Conservation (phyloP, 2,797 vertebrate genomes). For the Enoplosus armatus region DNA sequence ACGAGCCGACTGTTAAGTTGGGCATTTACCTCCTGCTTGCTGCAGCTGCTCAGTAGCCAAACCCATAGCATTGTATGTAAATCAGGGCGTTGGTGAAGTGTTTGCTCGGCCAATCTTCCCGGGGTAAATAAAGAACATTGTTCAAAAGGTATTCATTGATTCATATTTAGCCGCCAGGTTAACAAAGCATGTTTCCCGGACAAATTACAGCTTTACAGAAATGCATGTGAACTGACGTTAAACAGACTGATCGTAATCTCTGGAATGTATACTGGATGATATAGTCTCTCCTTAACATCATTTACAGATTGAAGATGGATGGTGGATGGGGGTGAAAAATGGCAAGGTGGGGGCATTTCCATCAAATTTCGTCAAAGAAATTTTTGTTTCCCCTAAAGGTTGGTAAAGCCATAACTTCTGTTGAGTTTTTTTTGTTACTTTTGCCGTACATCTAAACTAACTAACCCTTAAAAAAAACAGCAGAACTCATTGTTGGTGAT, state of each 20-base stretch:
- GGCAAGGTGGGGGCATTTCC: conserved; percentile 90
- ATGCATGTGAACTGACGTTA: background rate
- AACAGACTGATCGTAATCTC: background rate
- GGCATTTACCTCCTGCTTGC: background rate
- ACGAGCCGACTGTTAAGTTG: background rate
- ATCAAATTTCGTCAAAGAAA: conserved; percentile 92
- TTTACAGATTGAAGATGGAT: conserved; percentile 92
- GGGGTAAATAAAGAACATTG: background rate
- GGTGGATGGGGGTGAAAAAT: conserved; percentile 92
- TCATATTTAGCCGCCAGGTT: background rate
- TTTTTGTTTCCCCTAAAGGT: conserved; percentile 82
- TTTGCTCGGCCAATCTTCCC: conserved; percentile 7
- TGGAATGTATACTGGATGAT: background rate
- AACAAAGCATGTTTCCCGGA: background rate
- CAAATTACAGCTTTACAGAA: background rate
- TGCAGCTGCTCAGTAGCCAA: background rate
- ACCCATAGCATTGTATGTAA: conserved; percentile 10
- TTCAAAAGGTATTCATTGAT: background rate
- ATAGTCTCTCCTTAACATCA: background rate
- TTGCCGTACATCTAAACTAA: background rate
- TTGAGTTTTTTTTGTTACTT: background rate
- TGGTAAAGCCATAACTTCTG: background rate
- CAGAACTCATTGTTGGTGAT: background rate
- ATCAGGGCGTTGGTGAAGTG: conserved; percentile 3
- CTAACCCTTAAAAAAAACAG: background rate